Evolutionary conservation across 2,797 vertebrate genomes (phyloP).

Genomic region (Sebastes minor): DNA sequence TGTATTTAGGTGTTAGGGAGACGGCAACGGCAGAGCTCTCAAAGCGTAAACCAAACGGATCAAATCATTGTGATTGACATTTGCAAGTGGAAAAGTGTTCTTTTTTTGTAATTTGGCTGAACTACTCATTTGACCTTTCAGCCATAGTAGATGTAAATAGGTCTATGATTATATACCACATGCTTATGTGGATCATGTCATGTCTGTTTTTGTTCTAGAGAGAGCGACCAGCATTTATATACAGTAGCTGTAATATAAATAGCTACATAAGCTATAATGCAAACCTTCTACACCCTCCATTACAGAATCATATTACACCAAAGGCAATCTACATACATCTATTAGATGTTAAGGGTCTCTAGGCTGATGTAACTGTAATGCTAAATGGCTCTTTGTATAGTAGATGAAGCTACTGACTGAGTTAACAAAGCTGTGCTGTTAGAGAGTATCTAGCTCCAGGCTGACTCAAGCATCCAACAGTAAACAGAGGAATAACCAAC

Average conservation of each 20-base stretch:
- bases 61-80: background rate
- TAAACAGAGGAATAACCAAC: background rate
- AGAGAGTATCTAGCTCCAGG: background rate
- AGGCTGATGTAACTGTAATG: background rate
- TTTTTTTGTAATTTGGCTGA: background rate
- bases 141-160: background rate
- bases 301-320: background rate
- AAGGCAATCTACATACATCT: background rate
- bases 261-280: background rate
- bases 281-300: background rate
- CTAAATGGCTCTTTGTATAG: conserved; percentile 10
- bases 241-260: background rate
- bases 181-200: background rate
- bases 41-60: background rate
- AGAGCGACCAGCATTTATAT: background rate
- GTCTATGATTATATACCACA: background rate
- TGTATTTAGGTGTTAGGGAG: background rate
- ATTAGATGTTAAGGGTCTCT: background rate
- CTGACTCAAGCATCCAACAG: background rate
- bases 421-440: background rate
- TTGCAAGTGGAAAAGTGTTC: background rate
- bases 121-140: background rate
- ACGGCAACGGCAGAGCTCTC: too few species aligned
- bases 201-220: background rate
- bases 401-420: background rate